Conservation (phyloP, 1,140 invertebrate species). For the Caligus rogercresseyi region DNA sequence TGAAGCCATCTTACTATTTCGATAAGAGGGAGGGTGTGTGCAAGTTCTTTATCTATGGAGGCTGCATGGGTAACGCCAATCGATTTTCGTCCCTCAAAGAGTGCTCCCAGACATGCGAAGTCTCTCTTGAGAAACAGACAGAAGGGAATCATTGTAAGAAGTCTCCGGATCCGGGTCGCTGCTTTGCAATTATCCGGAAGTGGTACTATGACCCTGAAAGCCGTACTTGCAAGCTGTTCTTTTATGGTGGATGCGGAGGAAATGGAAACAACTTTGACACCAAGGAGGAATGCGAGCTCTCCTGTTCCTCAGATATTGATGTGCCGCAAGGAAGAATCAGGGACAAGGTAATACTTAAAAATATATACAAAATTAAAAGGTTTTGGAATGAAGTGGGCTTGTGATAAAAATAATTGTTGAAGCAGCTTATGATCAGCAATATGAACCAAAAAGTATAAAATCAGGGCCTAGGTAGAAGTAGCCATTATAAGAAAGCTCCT, state of each 20-base stretch:
- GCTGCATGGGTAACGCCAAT: slow-evolving; percentile 57
- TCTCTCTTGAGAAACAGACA: background rate
- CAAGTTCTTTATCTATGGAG: slow-evolving; percentile 64
- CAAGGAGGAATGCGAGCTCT: slow-evolving; percentile 51
- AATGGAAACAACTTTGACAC: slow-evolving; percentile 41
- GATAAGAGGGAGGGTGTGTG: slow-evolving; percentile 50
- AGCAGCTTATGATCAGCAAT: too few relatives aligned
- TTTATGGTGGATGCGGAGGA: slow-evolving; percentile 10
- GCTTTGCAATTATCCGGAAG: slow-evolving; percentile 33
- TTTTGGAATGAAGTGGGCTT: too few relatives aligned
- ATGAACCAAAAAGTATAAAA: too few relatives aligned
- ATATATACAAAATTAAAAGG: too few relatives aligned
- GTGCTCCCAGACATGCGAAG: slow-evolving; percentile 52
- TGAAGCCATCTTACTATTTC: slow-evolving; percentile 61
- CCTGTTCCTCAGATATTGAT: slow-evolving; percentile 43
- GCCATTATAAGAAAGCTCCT: too few relatives aligned
- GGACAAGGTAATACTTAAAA: background rate
- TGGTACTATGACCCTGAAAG: slow-evolving; percentile 28
- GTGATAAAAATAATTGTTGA: too few relatives aligned
- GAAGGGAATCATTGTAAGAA: slow-evolving; percentile 28
- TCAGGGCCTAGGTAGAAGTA: too few relatives aligned
- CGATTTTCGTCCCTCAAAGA: slow-evolving; percentile 56
- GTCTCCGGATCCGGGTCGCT: slow-evolving; percentile 24
- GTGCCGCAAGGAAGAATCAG: background rate
- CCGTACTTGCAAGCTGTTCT: background rate